phyloP scores from a whole-genome alignment of 2,113 vertebrate species.

The Phyllostomus discolor region DNA sequence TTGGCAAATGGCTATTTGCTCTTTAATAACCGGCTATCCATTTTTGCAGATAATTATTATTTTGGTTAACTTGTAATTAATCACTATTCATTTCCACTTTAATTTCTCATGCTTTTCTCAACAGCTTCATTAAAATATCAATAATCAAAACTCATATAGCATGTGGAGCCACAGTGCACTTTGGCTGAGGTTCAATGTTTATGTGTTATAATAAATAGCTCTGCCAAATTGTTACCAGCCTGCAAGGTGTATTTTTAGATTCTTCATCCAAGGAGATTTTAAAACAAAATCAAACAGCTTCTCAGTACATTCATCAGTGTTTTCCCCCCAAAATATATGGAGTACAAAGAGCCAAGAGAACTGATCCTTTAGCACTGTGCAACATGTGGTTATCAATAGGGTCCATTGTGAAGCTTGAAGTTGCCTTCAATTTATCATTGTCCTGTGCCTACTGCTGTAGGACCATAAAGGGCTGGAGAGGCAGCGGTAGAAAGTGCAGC shows the following conservation, averaged over 20 bases:
- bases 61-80: constrained; percentile 18
- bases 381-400: neutral
- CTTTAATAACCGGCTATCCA: neutral
- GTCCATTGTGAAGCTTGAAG: neutral
- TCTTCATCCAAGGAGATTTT: constrained; percentile 5
- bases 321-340: neutral
- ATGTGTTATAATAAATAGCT: neutral
- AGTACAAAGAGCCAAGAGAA: neutral
- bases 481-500: neutral
- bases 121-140: neutral
- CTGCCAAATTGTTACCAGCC: constrained; percentile 21
- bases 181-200: neutral
- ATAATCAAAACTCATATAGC: neutral
- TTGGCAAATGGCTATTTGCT: neutral
- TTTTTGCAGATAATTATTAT: neutral
- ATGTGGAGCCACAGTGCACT: neutral
- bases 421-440: neutral
- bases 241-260: neutral
- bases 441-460: neutral
- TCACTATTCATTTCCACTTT: neutral
- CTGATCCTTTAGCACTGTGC: neutral
- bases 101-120: neutral
- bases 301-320: neutral
- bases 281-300: constrained; percentile 49
- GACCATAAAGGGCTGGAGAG: neutral